Percentiles rank a stretch among this genome's conserved stretches.
These are phyloP conservation scores for Hemitrygon akajei DNA, from an alignment of 2,797 vertebrate species.

Conservation along the genomic window DNA sequence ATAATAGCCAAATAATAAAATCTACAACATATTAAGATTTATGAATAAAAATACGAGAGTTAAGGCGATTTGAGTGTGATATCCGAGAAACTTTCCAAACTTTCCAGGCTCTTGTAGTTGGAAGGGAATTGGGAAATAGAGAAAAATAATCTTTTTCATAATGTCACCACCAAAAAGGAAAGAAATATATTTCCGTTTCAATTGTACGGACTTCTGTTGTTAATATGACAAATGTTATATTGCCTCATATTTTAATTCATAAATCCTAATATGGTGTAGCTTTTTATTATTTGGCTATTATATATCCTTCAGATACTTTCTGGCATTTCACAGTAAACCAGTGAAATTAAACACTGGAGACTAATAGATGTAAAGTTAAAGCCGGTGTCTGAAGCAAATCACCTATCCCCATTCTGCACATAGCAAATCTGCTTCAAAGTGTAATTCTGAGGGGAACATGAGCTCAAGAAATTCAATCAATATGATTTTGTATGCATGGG, in stretches of 20 bases:
- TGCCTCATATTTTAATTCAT: not conserved
- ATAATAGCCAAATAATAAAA: not conserved
- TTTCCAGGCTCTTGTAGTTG: too few relatives aligned
- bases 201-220: too few relatives aligned
- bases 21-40: not conserved
- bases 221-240: too few relatives aligned
- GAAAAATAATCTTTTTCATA: too few relatives aligned
- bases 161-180: too few relatives aligned
- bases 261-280: not conserved
- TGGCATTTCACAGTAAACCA: not conserved
- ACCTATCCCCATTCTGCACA: not conserved
- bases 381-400: not conserved
- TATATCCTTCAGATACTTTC: not conserved
- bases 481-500: not conserved
- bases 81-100: too few relatives aligned
- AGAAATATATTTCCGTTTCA: too few relatives aligned
- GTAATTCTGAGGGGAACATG: not conserved
- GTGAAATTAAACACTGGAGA: not conserved
- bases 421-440: not conserved
- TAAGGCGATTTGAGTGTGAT: too few relatives aligned
- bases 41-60: not conserved
- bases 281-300: not conserved
- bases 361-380: conserved; percentile 7
- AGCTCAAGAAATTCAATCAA: not conserved
- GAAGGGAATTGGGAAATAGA: too few relatives aligned